Conservation (phyloP, 2,113 vertebrate species). For the Lamprotornis superbus region DNA sequence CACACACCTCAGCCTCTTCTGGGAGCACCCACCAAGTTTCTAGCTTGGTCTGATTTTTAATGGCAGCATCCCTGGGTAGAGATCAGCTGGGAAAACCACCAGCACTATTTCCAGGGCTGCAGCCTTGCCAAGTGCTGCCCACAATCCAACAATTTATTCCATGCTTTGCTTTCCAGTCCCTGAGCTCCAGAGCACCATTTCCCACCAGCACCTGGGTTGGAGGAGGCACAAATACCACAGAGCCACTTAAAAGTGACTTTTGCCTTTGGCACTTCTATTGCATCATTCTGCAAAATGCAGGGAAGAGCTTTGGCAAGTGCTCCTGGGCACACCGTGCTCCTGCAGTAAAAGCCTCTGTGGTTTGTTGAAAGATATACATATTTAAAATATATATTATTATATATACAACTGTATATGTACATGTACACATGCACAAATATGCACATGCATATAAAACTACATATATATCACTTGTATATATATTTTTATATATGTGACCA, state of each 20-base stretch:
- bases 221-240: not conserved
- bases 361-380: not conserved
- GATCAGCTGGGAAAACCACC: not conserved
- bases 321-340: not conserved
- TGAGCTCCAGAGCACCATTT: not conserved
- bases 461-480: not conserved
- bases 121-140: not conserved
- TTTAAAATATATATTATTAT: not conserved
- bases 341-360: not conserved
- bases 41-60: not conserved
- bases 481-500: not conserved
- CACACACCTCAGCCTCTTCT: not conserved
- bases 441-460: not conserved
- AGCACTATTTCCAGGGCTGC: not conserved
- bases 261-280: not conserved
- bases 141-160: not conserved
- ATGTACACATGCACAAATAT: not conserved
- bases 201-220: not conserved
- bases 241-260: not conserved
- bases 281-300: rapidly evolving
- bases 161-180: not conserved
- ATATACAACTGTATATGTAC: not conserved
- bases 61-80: not conserved
- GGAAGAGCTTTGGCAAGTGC: not conserved
- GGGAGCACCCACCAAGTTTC: not conserved